Base-by-base conservation (phyloP, 2,113 vertebrate species). In the Myotis brandtii region DNA sequence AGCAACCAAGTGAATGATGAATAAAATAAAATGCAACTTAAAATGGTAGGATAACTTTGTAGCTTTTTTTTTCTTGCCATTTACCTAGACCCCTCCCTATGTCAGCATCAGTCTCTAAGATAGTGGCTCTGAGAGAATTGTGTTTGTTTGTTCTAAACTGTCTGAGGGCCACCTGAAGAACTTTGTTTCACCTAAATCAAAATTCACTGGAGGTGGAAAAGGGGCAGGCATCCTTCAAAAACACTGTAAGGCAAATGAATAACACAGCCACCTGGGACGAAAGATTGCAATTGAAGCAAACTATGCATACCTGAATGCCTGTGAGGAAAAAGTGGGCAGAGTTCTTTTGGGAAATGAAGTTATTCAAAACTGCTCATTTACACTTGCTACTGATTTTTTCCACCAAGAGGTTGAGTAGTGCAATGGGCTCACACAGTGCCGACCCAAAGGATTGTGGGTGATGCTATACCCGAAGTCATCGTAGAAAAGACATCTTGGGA, bases 401-500 rank as follows among this genome's bases (percentile, higher is more conserved):
- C 20, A 25, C 43, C 34, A 7, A 6, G 27, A 90, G 21, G 16
- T 50, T 67, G 46, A 43, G 27, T 79, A 40, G 34, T 85, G 11
- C 27, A 3, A 76, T 56, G 7, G n/a, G 32, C 25, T 54, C 23
- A 32, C 23, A 27, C 2, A 5, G 54, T 73, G 48, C 43, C 3
- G 11, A 43, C 48, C 37, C 64, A 48, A 5, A 73, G 32, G 50
- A 67, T 27, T 6, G 18, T 30, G 54, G n/a, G 37, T 18, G 48
- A 2, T 2, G 10, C 56, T 67, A 9, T 20, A 46, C 82, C 89
- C 91, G 56, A 93, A 84, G 66, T 75, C 59, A 82, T 32, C 25
- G 14, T 50, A 81, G 79, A 86, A 94, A 84, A 87, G 40, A 40
- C 25, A 50, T 82, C 52, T n/a, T 72, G 70, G 56, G 52, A 95